Percentiles rank a stretch among this genome's conserved stretches.
These are phyloP conservation scores for Phymanthus crucifer DNA, from an alignment of 92 coral and sea anemone genomes.

Conservation along the genomic window DNA sequence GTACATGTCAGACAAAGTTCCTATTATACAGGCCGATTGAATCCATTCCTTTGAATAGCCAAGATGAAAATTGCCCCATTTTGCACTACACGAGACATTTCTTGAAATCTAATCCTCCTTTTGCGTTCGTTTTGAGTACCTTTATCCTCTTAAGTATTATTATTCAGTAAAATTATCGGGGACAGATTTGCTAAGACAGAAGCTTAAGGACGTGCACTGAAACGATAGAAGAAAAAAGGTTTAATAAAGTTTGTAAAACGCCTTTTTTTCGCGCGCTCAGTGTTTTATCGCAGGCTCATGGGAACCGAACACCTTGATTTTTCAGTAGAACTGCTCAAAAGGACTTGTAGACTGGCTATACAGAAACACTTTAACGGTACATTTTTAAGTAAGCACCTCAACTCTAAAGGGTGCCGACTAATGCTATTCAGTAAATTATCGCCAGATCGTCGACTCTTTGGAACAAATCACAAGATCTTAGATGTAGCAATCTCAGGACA, in stretches of 20 bases:
- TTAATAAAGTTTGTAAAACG: constrained; percentile 7
- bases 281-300: neutral
- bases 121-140: constrained; percentile 17
- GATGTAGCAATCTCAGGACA: constrained; percentile 24
- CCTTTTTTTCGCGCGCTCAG: neutral
- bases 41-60: neutral
- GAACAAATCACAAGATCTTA: constrained; percentile 35
- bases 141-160: constrained; percentile 23
- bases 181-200: neutral
- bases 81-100: constrained; percentile 18
- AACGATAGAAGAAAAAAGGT: neutral
- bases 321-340: neutral
- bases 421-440: constrained; percentile 31
- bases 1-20: constrained; percentile 17
- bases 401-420: constrained; percentile 29
- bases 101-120: constrained; percentile 32
- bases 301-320: constrained; percentile 1
- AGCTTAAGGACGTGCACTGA: constrained; percentile 2
- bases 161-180: constrained; percentile 22
- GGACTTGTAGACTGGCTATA: neutral
- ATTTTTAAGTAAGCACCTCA: constrained; percentile 30
- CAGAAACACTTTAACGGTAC: constrained; percentile 34
- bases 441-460: constrained; percentile 32
- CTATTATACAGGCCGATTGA: constrained; percentile 22
- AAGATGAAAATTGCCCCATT: constrained; percentile 22